Evolutionary conservation across 2,888 invertebrate genomes (phyloP).

Genomic region (Cryptops parisi): DNA sequence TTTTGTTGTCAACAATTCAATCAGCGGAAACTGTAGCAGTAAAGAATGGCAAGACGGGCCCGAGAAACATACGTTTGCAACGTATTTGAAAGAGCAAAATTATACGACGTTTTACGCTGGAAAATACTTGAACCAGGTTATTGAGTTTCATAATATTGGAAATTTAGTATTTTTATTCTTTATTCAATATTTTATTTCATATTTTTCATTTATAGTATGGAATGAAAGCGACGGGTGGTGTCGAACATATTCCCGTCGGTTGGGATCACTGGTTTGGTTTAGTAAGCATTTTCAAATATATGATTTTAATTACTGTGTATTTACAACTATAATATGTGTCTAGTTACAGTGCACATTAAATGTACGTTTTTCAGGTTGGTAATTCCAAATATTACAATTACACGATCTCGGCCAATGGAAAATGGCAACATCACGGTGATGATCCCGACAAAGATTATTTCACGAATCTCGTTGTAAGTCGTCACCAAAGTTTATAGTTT

Average conservation of each 20-base stretch:
- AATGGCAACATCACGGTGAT: conserved; percentile 43
- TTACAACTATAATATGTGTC: conserved; percentile 16
- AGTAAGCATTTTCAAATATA: conserved; percentile 24
- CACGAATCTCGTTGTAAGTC: conserved; percentile 69
- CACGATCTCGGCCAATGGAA: conserved; percentile 64
- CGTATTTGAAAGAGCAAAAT: conserved; percentile 45
- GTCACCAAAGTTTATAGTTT: too few species aligned
- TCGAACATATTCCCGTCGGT: conserved; percentile 56
- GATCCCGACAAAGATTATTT: conserved; percentile 49
- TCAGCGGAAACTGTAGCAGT: conserved; percentile 60
- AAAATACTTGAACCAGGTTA: conserved; percentile 80
- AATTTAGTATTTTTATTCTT: not conserved
- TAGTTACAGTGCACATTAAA: not conserved
- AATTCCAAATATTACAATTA: conserved; percentile 88
- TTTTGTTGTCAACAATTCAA: conserved; percentile 56
- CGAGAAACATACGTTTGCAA: conserved; percentile 54
- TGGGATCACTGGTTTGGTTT: conserved; percentile 80
- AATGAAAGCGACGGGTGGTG: conserved; percentile 42
- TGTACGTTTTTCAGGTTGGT: conserved; percentile 40
- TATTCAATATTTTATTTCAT: conserved; percentile 1
- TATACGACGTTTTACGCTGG: conserved; percentile 84
- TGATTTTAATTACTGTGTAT: not conserved
- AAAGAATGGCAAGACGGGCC: conserved; percentile 46
- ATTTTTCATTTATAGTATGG: conserved; percentile 45
- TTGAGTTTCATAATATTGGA: not conserved